Evolutionary conservation across 2,888 invertebrate genomes (phyloP), one percentile per base, ranked within the genome.

Genomic region (Chrysomela aeneicollis): DNA sequence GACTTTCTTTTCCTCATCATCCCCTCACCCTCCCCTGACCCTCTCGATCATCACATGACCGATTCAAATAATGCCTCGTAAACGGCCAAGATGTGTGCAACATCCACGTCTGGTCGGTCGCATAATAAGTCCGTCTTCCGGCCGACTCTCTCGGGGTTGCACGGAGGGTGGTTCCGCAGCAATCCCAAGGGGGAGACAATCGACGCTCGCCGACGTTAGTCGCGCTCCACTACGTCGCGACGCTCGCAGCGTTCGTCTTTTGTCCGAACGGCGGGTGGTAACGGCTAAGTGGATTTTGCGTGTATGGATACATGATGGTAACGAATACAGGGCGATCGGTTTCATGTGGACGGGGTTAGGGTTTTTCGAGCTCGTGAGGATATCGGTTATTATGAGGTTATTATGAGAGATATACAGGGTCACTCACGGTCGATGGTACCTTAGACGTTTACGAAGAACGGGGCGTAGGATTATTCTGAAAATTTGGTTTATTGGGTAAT

Each of bases 131-230:
- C 18, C 57, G 6, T 5, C 3, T 26, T 3, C 26, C 26, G 26
- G 26, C 6, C 26, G 26, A 26, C 26, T 3, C n/a, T 73, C 73
- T 76, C 73, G 74, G 77, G 77, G 77, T 77, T 77, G 76, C 76
- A 77, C 73, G 76, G 77, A 76, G 77, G 77, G 77, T 77, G 77
- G 74, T 67, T 71, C n/a, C n/a, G n/a, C n/a, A n/a, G n/a, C n/a
- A n/a, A n/a, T n/a, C n/a, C n/a, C n/a, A n/a, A n/a, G n/a, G n/a
- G 67, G 68, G 63, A 69, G 68, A 72, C 72, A 71, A 71, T 73
- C 66, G 73, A 67, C 63, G 51, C 57, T 54, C 64, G 64, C 67
- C 63, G 64, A 70, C 68, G 67, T 70, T 71, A 71, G 72, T 69
- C 68, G 53, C 70, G 73, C 73, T 68, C 66, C 68, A 69, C 67